Percentiles rank a stretch among this genome's conserved stretches.
Conservation (phyloP, 53 echinoderm and acorn worm genomes). For the Stichopus horrens region DNA sequence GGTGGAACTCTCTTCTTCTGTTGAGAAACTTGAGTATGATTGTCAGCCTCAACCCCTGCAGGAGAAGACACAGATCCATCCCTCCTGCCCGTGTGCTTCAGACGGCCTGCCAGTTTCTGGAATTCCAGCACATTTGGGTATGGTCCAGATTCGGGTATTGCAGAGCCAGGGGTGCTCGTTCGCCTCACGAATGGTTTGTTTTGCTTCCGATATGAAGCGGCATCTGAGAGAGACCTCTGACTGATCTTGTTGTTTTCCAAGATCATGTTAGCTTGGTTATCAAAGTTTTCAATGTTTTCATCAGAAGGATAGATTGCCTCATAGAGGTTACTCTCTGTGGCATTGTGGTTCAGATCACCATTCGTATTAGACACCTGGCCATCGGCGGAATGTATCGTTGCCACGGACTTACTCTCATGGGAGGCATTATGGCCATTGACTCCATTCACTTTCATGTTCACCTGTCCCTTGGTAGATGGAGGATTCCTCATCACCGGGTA, state of each 20-base stretch:
- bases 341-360: background rate
- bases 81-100: conserved; percentile 31
- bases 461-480: background rate
- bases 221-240: conserved; percentile 29
- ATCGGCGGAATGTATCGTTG: background rate
- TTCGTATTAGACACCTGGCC: background rate
- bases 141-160: background rate
- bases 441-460: background rate
- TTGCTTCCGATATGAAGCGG: background rate
- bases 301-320: conserved; percentile 13
- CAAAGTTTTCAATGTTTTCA: conserved; percentile 7
- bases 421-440: background rate
- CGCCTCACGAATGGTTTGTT: background rate
- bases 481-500: background rate
- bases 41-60: background rate
- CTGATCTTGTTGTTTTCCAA: background rate
- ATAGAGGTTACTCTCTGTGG: background rate
- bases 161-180: background rate
- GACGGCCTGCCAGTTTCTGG: conserved; percentile 26
- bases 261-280: background rate
- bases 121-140: conserved; percentile 16
- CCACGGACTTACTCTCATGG: background rate
- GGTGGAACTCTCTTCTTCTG: background rate
- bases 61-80: background rate
- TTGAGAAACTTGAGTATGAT: background rate